Conservation (phyloP, 2,113 vertebrate genomes). For the Parotia lawesii region DNA sequence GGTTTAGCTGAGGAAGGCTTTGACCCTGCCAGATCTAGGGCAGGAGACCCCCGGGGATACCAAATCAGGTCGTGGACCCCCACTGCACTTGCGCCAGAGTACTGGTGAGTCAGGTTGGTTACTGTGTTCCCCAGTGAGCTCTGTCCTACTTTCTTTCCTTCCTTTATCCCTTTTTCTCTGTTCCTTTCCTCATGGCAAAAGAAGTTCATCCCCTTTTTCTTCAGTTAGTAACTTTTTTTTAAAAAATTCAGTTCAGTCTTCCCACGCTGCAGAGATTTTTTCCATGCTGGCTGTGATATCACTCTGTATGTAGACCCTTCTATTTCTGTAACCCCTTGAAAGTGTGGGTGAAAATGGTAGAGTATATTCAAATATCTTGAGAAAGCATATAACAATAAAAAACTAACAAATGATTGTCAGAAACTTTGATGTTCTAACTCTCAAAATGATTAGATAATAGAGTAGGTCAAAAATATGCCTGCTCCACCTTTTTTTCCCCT, state of each 20-base stretch:
- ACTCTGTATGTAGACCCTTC: not conserved
- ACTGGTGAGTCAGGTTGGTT: not conserved
- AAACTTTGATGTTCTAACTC: not conserved
- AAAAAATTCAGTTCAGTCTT: not conserved
- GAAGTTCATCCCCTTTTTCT: not conserved
- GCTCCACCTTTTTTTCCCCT: not conserved
- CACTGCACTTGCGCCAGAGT: not conserved
- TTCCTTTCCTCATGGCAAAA: constrained; percentile 24
- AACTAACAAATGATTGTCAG: not conserved
- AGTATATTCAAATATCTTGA: not conserved
- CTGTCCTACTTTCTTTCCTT: constrained; percentile 17
- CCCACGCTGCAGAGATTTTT: not conserved
- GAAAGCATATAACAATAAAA: not conserved
- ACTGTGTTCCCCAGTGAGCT: constrained; percentile 3
- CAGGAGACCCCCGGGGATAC: not conserved
- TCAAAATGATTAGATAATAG: not conserved
- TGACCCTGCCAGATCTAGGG: constrained; percentile 3
- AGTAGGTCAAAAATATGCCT: not conserved
- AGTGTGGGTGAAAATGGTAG: not conserved
- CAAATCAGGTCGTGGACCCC: not conserved
- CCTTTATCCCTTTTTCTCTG: not conserved
- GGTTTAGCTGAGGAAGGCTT: not conserved
- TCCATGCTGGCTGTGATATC: not conserved
- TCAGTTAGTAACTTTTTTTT: not conserved
- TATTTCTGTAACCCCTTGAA: not conserved